These are phyloP conservation scores for Aspidiotus destructor DNA, from an alignment of 2,888 invertebrate genomes.

Conservation along the genomic window DNA sequence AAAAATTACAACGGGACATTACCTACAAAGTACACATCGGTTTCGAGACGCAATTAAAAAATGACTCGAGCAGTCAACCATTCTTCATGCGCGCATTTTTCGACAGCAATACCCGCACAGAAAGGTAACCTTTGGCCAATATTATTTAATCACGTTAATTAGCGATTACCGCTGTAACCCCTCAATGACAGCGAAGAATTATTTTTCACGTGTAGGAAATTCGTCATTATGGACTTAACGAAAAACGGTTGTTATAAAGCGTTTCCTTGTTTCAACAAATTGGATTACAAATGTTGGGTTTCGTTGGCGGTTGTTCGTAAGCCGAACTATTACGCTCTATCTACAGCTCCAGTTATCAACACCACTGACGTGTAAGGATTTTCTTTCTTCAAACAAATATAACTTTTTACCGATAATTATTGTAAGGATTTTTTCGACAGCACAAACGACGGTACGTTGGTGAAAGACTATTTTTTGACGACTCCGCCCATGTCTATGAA, in stretches of 20 bases:
- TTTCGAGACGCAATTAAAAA: conserved; percentile 57
- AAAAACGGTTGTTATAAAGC: conserved; percentile 50
- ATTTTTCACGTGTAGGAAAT: conserved; percentile 34
- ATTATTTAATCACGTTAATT: neutral
- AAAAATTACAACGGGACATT: conserved; percentile 39
- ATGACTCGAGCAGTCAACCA: conserved; percentile 50
- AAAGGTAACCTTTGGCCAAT: conserved; percentile 33
- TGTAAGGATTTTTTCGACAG: conserved; percentile 29
- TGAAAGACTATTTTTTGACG: conserved; percentile 58
- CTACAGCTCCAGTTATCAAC: conserved; percentile 38
- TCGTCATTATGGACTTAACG: conserved; percentile 37
- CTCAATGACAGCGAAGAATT: no score
- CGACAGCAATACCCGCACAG: conserved; percentile 32
- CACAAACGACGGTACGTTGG: conserved; percentile 44
- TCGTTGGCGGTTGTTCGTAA: conserved; percentile 50
- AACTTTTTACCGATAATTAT: conserved; percentile 20
- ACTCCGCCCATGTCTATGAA: conserved; percentile 69
- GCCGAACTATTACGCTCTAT: conserved; percentile 36
- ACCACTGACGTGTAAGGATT: conserved; percentile 38
- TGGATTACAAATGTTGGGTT: conserved; percentile 62
- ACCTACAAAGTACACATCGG: conserved; percentile 54
- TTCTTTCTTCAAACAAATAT: neutral
- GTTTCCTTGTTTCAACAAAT: conserved; percentile 76
- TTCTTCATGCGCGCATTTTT: conserved; percentile 14
- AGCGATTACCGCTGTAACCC: no score